Conservation (phyloP, 2,888 invertebrate species). For the Trypoxylon attenuatum region DNA sequence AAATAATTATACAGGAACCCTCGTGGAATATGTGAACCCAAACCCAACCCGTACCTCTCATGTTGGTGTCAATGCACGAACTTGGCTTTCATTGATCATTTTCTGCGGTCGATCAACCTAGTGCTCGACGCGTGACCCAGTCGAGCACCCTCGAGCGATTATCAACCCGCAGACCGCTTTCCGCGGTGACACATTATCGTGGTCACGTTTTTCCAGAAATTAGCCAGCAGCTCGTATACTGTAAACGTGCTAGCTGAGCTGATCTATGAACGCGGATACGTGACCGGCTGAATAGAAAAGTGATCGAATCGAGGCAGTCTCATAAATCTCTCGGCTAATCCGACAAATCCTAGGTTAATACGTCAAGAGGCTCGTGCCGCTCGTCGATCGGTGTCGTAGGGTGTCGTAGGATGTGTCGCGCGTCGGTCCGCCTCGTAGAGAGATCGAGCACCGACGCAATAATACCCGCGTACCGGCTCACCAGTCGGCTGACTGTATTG, state of each 20-base stretch:
- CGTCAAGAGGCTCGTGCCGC: constrained; percentile 53
- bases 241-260: constrained; percentile 39
- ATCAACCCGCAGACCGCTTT: constrained; percentile 23
- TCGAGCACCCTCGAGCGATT: background rate
- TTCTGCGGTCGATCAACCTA: background rate
- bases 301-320: constrained; percentile 34
- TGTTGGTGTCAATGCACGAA: too few relatives aligned
- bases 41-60: too few relatives aligned
- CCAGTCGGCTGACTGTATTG: constrained; percentile 37
- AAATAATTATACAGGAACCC: too few relatives aligned
- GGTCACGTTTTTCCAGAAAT: constrained; percentile 44
- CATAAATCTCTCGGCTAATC: constrained; percentile 62
- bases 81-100: background rate
- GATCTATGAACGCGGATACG: constrained; percentile 43
- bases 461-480: background rate
- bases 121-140: background rate
- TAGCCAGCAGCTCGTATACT: constrained; percentile 22
- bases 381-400: constrained; percentile 10
- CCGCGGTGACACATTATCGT: constrained; percentile 19
- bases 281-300: constrained; percentile 52
- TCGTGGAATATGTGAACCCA: too few relatives aligned
- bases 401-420: constrained; percentile 11
- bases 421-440: constrained; percentile 2
- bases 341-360: constrained; percentile 60
- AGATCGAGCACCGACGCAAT: constrained; percentile 21